These are phyloP conservation scores for Phania funesta DNA, from an alignment of 2,888 invertebrate genomes.

Conservation along the genomic window DNA sequence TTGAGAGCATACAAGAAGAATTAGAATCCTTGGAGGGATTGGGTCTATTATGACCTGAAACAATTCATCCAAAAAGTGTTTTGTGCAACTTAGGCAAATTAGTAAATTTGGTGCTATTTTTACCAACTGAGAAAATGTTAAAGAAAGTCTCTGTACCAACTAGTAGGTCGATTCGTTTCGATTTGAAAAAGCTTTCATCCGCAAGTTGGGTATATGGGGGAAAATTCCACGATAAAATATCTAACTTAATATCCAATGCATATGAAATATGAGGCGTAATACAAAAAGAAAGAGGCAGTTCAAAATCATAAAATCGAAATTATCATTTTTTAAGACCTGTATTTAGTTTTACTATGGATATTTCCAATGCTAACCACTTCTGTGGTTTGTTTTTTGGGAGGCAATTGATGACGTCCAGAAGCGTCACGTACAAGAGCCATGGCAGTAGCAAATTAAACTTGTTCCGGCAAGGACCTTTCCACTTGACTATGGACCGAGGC, in stretches of 20 bases:
- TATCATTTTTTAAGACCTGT: slow-evolving; percentile 49
- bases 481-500: slow-evolving; percentile 12
- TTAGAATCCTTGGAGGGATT: neutral
- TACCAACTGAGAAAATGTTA: slow-evolving; percentile 54
- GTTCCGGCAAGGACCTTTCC: slow-evolving; percentile 28
- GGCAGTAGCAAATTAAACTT: slow-evolving; percentile 50
- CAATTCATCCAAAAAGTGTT: slow-evolving; percentile 58
- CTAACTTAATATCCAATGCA: slow-evolving; percentile 45
- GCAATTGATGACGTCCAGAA: slow-evolving; percentile 18
- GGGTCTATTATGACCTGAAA: slow-evolving; percentile 34
- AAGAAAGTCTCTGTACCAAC: slow-evolving; percentile 61
- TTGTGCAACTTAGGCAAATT: slow-evolving; percentile 54
- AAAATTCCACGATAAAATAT: slow-evolving; percentile 47
- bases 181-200: slow-evolving; percentile 55
- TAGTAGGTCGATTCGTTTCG: slow-evolving; percentile 55
- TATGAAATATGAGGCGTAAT: slow-evolving; percentile 62
- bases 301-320: slow-evolving; percentile 44
- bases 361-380: too few relatives aligned
- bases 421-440: slow-evolving; percentile 33
- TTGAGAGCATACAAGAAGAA: slow-evolving; percentile 9
- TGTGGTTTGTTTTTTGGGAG: too few relatives aligned
- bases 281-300: slow-evolving; percentile 52
- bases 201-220: slow-evolving; percentile 41
- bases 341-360: too few relatives aligned
- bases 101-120: slow-evolving; percentile 54